phyloP scores from a whole-genome alignment of 2,888 invertebrate genomes.

The Drosophila trichaetosa region DNA sequence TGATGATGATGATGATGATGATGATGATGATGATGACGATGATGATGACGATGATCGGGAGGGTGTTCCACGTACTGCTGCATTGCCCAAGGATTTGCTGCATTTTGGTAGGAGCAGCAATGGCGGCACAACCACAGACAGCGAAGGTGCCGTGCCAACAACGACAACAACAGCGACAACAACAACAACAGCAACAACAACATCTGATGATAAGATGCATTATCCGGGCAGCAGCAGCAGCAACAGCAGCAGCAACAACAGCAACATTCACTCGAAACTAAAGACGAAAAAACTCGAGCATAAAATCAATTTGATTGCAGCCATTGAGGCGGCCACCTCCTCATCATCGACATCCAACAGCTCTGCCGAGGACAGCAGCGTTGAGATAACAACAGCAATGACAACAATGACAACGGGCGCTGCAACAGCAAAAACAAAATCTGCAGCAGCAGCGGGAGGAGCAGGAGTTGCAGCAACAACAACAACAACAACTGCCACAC shows the following conservation, averaged over 20 bases:
- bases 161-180: conserved; percentile 59
- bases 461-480: conserved; percentile 1
- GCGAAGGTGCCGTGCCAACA: conserved; percentile 79
- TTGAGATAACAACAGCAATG: conserved; percentile 52
- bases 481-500: conserved; percentile 1
- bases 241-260: conserved; percentile 33
- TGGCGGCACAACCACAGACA: conserved; percentile 75
- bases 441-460: neutral
- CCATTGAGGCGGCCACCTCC: conserved; percentile 82
- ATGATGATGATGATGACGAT: neutral
- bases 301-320: conserved; percentile 82
- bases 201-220: conserved; percentile 75
- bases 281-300: conserved; percentile 83
- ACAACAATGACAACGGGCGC: neutral
- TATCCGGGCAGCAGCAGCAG: conserved; percentile 17
- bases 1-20: neutral
- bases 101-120: conserved; percentile 53
- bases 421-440: neutral
- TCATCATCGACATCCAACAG: conserved; percentile 78
- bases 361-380: conserved; percentile 83
- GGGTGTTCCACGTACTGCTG: neutral
- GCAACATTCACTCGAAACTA: conserved; percentile 60
- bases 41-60: neutral
- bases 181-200: conserved; percentile 49
- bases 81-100: conserved; percentile 56